These are phyloP conservation scores for Lasioglossum pauxillum DNA, from an alignment of 2,888 invertebrate genomes.

Conservation along the genomic window DNA sequence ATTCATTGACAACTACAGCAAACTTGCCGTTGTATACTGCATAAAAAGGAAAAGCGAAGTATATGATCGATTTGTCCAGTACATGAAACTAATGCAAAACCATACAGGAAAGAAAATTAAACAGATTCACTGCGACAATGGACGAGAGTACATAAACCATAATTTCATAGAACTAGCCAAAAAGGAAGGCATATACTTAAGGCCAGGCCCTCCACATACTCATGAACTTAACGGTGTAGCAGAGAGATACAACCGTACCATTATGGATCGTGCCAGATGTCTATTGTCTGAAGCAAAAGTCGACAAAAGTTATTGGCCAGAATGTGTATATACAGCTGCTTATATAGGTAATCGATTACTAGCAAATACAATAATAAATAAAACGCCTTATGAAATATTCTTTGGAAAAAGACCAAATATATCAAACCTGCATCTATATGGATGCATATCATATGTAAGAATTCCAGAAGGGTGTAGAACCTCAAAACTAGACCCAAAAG, in stretches of 20 bases:
- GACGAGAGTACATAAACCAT: too few species aligned
- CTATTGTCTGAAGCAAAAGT: too few species aligned
- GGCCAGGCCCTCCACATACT: background rate
- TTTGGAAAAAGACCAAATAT: background rate
- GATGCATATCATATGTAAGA: background rate
- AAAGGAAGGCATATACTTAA: background rate
- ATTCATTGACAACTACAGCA: too few species aligned
- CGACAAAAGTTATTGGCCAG: background rate
- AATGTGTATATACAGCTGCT: slow-evolving; percentile 1
- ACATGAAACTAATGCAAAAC: too few species aligned
- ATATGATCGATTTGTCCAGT: too few species aligned
- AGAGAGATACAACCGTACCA: background rate
- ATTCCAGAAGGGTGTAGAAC: background rate
- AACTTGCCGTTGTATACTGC: too few species aligned
- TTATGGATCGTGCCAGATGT: too few species aligned
- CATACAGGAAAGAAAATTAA: too few species aligned
- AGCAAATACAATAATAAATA: background rate
- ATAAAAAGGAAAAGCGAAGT: too few species aligned
- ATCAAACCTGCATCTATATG: background rate
- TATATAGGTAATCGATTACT: background rate
- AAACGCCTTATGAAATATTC: slow-evolving; percentile 6
- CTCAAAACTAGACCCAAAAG: background rate
- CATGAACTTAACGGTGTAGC: background rate
- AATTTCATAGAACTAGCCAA: background rate
- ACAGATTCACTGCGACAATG: too few species aligned